phyloP scores from a whole-genome alignment of 1,140 invertebrate genomes.

The Bombus pyrosoma region DNA sequence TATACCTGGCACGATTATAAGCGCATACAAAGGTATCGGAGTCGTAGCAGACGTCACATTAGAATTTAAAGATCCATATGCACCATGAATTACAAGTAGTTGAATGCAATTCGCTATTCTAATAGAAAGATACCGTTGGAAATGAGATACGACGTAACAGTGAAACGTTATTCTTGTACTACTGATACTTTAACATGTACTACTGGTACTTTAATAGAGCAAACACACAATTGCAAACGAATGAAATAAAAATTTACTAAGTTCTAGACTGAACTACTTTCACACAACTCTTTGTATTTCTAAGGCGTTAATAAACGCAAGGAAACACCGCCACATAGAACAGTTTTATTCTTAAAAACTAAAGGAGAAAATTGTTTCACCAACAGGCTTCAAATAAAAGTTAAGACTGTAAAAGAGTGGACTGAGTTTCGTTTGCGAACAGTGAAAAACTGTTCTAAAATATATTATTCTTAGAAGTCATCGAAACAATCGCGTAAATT shows the following conservation, averaged over 20 bases:
- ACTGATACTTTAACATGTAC: no score
- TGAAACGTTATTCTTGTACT: not conserved
- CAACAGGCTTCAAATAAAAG: not conserved
- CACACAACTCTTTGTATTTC: not conserved
- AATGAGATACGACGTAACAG: not conserved
- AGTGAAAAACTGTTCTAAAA: not conserved
- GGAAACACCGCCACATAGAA: not conserved
- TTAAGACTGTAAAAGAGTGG: not conserved
- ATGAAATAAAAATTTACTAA: not conserved
- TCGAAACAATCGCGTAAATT: not conserved
- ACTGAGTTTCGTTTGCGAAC: not conserved
- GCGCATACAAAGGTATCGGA: not conserved
- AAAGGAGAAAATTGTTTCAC: not conserved
- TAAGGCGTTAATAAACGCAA: not conserved
- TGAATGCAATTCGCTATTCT: slow-evolving; percentile 7
- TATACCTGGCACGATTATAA: slow-evolving; percentile 16
- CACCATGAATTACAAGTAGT: not conserved
- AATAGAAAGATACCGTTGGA: slow-evolving; percentile 6
- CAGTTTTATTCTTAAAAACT: not conserved
- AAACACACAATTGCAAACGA: not conserved
- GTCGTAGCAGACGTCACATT: not conserved
- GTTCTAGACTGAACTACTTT: not conserved
- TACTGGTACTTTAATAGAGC: not conserved
- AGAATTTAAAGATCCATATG: slow-evolving; percentile 22
- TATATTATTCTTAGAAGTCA: not conserved